A percentile compares a stretch with the other conserved stretches of the same genome.
Evolutionary conservation across 2,113 vertebrate genomes (phyloP).

Genomic region (Perca fluviatilis): DNA sequence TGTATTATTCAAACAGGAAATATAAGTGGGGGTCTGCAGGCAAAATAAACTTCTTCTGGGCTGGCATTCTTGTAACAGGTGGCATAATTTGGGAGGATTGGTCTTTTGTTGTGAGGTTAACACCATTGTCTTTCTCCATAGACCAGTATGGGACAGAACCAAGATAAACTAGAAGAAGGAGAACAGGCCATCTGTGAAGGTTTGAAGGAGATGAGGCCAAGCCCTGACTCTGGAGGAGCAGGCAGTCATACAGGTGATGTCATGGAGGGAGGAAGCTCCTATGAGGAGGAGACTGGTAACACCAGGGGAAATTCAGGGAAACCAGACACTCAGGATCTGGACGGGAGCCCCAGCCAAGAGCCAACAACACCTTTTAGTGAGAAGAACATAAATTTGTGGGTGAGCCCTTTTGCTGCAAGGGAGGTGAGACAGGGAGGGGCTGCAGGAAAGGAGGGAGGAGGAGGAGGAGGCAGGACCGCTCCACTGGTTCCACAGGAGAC

Average conservation of each 20-base stretch:
- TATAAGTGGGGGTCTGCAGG: neutral
- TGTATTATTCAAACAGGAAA: slow-evolving; percentile 10
- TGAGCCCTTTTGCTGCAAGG: slow-evolving; percentile 60
- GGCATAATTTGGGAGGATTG: slow-evolving; percentile 42
- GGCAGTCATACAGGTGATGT: slow-evolving; percentile 47
- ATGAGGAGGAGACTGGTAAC: slow-evolving; percentile 58
- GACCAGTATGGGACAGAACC: slow-evolving; percentile 86
- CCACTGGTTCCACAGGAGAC: slow-evolving; percentile 65
- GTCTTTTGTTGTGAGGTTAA: slow-evolving; percentile 56
- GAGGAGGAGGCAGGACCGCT: slow-evolving; percentile 67
- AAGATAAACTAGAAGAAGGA: slow-evolving; percentile 75
- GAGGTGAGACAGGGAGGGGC: slow-evolving; percentile 78
- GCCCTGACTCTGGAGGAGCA: slow-evolving; percentile 55
- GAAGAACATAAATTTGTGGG: slow-evolving; percentile 60
- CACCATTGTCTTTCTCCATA: slow-evolving; percentile 69
- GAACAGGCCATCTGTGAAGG: slow-evolving; percentile 46
- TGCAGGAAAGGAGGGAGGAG: slow-evolving; percentile 60
- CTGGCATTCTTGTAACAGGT: slow-evolving; percentile 53
- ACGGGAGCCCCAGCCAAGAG: slow-evolving; percentile 56
- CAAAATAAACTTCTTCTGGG: slow-evolving; percentile 38
- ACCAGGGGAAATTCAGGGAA: slow-evolving; percentile 55
- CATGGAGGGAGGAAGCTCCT: slow-evolving; percentile 66
- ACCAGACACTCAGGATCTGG: slow-evolving; percentile 59
- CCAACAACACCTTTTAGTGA: slow-evolving; percentile 78
- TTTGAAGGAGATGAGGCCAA: slow-evolving; percentile 47